phyloP scores from a whole-genome alignment of 2,888 invertebrate species.

The Strigamia maritima region DNA sequence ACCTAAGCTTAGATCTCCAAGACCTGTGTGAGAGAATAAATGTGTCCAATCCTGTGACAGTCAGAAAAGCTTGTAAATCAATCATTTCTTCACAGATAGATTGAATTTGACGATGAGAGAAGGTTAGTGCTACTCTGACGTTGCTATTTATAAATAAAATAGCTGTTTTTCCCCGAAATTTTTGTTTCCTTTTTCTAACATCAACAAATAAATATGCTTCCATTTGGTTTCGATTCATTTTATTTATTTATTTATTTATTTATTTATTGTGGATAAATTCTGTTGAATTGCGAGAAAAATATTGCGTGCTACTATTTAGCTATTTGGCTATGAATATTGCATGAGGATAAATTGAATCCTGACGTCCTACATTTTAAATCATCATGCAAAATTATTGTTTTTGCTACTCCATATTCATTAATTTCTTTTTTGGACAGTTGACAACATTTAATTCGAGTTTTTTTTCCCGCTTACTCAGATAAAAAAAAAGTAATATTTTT shows the following conservation, averaged over 20 bases:
- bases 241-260: neutral
- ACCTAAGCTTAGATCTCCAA: constrained; percentile 25
- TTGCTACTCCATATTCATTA: neutral
- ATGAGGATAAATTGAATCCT: constrained; percentile 31
- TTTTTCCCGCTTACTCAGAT: neutral
- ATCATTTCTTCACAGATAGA: constrained; percentile 27
- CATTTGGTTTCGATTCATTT: neutral
- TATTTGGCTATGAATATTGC: neutral
- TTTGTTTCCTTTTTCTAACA: neutral
- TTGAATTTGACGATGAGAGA: constrained; percentile 6
- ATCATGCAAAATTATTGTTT: constrained; percentile 11
- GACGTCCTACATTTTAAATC: constrained; percentile 10
- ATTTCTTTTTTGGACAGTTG: neutral
- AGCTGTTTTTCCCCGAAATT: neutral
- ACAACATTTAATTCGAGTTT: neutral
- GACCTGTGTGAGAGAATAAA: constrained; percentile 8
- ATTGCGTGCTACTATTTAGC: constrained; percentile 11
- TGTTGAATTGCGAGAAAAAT: constrained; percentile 8
- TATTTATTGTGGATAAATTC: neutral
- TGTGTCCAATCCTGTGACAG: constrained; percentile 30
- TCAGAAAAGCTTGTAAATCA: constrained; percentile 34
- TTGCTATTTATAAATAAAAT: neutral
- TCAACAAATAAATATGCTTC: neutral
- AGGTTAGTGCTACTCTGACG: neutral
- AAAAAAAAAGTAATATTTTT: neutral